phyloP scores from a whole-genome alignment of 2,888 invertebrate species.

The Pristionchus fissidentatus region DNA sequence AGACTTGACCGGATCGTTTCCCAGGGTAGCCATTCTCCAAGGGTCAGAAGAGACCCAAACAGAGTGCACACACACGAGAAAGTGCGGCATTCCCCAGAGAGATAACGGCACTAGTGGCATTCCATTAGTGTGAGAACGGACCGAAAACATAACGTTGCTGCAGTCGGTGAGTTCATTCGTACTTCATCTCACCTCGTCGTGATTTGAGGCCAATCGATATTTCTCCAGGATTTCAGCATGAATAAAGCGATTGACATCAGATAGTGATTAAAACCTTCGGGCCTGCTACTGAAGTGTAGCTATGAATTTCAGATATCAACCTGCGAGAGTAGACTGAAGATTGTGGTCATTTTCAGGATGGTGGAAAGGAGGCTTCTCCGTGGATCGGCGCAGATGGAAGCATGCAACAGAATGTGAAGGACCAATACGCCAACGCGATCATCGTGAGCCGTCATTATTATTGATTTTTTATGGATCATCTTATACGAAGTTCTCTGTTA shows the following conservation, averaged over 20 bases:
- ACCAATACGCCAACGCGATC: constrained; percentile 66
- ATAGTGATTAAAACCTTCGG: too few species aligned
- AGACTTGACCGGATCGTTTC: constrained; percentile 25
- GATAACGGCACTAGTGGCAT: constrained; percentile 30
- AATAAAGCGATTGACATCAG: too few species aligned
- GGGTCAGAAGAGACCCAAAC: background rate
- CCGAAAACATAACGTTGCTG: background rate
- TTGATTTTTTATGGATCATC: too few species aligned
- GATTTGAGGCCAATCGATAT: too few species aligned
- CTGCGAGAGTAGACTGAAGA: too few species aligned
- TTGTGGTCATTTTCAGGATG: too few species aligned
- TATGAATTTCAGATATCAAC: too few species aligned
- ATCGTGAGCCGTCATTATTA: background rate
- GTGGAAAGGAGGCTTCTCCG: constrained; percentile 71
- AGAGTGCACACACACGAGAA: constrained; percentile 22
- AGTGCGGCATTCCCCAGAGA: background rate
- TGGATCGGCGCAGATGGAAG: constrained; percentile 74
- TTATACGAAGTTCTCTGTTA: too few species aligned
- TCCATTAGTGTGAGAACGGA: constrained; percentile 28
- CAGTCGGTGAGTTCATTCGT: background rate
- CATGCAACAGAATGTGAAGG: constrained; percentile 72
- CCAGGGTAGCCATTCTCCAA: constrained; percentile 1
- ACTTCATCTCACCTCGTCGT: too few species aligned
- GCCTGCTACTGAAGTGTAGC: too few species aligned
- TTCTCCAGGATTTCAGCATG: too few species aligned